These are phyloP conservation scores for Aphis craccivora DNA, from an alignment of 1,140 invertebrate genomes.

Conservation along the genomic window DNA sequence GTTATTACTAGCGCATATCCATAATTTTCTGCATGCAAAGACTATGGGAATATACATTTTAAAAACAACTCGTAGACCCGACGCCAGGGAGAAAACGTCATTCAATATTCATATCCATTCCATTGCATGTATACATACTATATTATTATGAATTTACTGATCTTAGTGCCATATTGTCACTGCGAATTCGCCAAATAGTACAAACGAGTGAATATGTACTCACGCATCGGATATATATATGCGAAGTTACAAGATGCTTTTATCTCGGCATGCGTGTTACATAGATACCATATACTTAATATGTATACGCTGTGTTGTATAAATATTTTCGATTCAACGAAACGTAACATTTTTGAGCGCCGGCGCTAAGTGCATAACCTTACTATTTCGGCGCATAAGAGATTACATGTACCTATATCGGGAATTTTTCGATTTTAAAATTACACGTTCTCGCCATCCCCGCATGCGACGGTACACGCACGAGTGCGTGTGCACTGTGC, in stretches of 20 bases:
- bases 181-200: background rate
- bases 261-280: background rate
- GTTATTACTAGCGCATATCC: background rate
- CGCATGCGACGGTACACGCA: background rate
- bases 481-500: background rate
- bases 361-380: background rate
- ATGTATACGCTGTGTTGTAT: background rate
- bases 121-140: background rate
- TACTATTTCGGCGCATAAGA: background rate
- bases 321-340: background rate
- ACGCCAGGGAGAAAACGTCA: background rate
- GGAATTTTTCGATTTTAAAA: background rate
- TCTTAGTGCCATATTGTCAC: background rate
- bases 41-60: background rate
- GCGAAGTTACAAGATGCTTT: background rate
- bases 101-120: background rate
- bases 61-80: background rate
- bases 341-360: background rate
- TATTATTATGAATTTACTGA: background rate
- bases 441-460: background rate
- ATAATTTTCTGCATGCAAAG: background rate
- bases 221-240: too few relatives aligned
- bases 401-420: background rate
- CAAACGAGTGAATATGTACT: background rate
- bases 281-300: background rate